Evolutionary conservation across 2,888 invertebrate genomes (phyloP).

Genomic region (Erebia ligea): DNA sequence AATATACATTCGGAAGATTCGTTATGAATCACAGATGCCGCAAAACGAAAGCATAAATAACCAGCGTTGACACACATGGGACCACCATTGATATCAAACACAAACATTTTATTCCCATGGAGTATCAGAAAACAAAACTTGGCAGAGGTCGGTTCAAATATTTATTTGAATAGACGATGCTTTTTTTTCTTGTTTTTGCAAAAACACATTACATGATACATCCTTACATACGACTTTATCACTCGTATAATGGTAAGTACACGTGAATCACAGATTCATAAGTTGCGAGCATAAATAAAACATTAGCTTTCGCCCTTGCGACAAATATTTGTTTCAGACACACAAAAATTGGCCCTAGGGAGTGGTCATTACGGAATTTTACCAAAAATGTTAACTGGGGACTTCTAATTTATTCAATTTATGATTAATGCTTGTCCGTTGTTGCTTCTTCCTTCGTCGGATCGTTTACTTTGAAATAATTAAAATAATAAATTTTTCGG

Average conservation of each 20-base stretch:
- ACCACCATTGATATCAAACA: too few species aligned
- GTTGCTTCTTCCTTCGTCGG: not conserved
- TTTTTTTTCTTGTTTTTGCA: not conserved
- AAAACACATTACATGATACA: too few species aligned
- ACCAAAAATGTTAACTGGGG: not conserved
- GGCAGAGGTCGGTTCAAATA: too few species aligned
- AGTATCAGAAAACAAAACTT: too few species aligned
- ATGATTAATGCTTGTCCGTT: not conserved
- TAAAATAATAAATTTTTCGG: not conserved
- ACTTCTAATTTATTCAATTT: conserved; percentile 14
- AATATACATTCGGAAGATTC: too few species aligned
- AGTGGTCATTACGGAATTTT: not conserved
- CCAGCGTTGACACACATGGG: too few species aligned
- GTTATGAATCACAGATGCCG: too few species aligned
- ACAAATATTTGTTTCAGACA: not conserved
- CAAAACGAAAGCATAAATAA: too few species aligned
- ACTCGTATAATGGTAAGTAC: not conserved
- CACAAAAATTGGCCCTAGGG: conserved; percentile 5
- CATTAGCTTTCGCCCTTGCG: not conserved
- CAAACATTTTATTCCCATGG: too few species aligned
- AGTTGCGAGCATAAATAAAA: conserved; percentile 10
- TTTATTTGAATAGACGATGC: not conserved
- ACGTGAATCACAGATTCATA: conserved; percentile 6
- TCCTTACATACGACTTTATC: too few species aligned
- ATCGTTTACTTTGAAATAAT: not conserved